Evolutionary conservation across 2,888 invertebrate species (phyloP).

Genomic region (Leptopilina drosophilae): DNA sequence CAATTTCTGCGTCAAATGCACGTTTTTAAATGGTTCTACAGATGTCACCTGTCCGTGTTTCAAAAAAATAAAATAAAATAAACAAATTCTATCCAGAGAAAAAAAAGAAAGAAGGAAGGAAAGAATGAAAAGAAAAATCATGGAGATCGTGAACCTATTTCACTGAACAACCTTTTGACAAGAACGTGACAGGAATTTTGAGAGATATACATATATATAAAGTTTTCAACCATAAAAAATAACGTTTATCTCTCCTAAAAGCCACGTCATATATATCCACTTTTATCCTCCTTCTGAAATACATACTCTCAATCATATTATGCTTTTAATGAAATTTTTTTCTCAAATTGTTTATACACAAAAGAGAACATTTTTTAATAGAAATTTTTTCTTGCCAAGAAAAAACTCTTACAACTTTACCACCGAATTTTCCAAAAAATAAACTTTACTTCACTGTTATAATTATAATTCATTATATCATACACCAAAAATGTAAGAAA

Average conservation of each 20-base stretch:
- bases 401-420: too few relatives aligned
- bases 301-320: background rate
- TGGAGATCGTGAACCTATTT: conserved; percentile 26
- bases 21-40: background rate
- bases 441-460: too few relatives aligned
- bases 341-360: too few relatives aligned
- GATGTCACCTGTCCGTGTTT: background rate
- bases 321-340: background rate
- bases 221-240: conserved; percentile 23
- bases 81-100: background rate
- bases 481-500: too few relatives aligned
- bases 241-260: background rate
- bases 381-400: too few relatives aligned
- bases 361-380: too few relatives aligned
- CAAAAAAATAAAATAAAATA: background rate
- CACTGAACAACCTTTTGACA: conserved; percentile 29
- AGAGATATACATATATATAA: background rate
- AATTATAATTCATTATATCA: too few relatives aligned
- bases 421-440: too few relatives aligned
- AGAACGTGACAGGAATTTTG: conserved; percentile 26
- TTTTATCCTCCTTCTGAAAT: background rate
- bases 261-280: background rate
- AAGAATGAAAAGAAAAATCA: conserved; percentile 5
- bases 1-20: background rate
- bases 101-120: background rate